Evolutionary conservation across 2,888 invertebrate genomes (phyloP).

Genomic region (Polymixis lichenea): DNA sequence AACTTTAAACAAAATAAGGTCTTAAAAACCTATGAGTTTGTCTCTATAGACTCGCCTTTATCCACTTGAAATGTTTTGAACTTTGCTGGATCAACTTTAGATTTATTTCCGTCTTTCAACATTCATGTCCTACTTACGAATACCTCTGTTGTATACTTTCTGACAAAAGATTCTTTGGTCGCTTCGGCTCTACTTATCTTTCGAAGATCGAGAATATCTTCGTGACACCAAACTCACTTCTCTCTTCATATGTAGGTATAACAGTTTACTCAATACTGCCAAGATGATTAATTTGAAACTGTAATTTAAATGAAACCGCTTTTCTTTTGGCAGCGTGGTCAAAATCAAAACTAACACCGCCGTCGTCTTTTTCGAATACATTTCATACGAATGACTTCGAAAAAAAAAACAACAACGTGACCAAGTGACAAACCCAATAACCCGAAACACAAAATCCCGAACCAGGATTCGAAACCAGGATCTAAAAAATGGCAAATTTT

Average conservation of each 20-base stretch:
- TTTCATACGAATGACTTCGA: too few species aligned
- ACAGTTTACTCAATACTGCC: neutral
- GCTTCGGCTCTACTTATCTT: neutral
- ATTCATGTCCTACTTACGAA: neutral
- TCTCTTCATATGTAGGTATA: neutral
- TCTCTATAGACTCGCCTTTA: neutral
- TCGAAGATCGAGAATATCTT: neutral
- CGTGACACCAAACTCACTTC: neutral
- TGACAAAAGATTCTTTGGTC: conserved; percentile 14
- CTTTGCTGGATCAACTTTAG: neutral
- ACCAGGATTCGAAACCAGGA: too few species aligned
- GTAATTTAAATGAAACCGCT: neutral
- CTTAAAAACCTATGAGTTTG: conserved; percentile 29
- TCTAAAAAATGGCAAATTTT: too few species aligned
- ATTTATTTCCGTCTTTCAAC: conserved; percentile 23
- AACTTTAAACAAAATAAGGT: conserved; percentile 43
- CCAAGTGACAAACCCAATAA: too few species aligned
- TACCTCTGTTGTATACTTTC: neutral
- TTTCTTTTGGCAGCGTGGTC: neutral
- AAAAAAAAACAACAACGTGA: too few species aligned
- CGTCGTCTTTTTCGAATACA: neutral
- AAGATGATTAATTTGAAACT: neutral
- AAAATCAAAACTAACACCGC: neutral
- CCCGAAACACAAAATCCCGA: too few species aligned
- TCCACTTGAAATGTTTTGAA: conserved; percentile 14